phyloP scores from a whole-genome alignment of 2,888 invertebrate species.

The Brachyptera risi region DNA sequence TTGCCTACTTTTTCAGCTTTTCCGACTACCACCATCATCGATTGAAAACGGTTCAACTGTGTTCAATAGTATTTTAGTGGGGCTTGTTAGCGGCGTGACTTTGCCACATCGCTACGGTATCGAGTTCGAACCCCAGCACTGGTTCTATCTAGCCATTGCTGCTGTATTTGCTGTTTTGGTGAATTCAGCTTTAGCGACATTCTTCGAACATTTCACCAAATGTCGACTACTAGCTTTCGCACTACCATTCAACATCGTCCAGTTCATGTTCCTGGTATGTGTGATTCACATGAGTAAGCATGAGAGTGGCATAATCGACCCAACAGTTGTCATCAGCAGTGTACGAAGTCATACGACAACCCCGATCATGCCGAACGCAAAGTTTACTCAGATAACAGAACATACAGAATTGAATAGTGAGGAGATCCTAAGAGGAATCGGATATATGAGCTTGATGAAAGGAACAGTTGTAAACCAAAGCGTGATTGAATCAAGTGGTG shows the following conservation, averaged over 20 bases:
- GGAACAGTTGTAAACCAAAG: too few relatives aligned
- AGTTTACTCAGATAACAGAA: too few relatives aligned
- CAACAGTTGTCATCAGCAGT: too few relatives aligned
- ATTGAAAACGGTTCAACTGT: conserved; percentile 36
- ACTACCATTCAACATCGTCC: conserved; percentile 44
- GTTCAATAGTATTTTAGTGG: conserved; percentile 42
- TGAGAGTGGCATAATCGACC: too few relatives aligned
- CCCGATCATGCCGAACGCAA: too few relatives aligned
- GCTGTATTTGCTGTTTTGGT: conserved; percentile 24
- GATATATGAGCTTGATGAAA: too few relatives aligned
- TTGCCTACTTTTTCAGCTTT: conserved; percentile 21
- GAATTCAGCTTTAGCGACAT: conserved; percentile 22
- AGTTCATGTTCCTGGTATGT: conserved; percentile 42
- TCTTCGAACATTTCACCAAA: conserved; percentile 32
- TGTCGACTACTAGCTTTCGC: conserved; percentile 42
- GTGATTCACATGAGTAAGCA: too few relatives aligned
- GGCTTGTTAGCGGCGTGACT: conserved; percentile 26
- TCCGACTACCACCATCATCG: neutral
- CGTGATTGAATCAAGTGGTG: too few relatives aligned
- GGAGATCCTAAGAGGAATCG: too few relatives aligned
- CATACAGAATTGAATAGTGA: too few relatives aligned
- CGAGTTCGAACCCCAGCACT: conserved; percentile 17
- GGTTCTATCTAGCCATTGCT: conserved; percentile 15
- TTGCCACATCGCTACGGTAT: conserved; percentile 15
- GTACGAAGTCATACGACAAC: too few relatives aligned